Evolutionary conservation across 1,140 invertebrate genomes (phyloP).

Genomic region (Cyrtorhinus lividipennis): DNA sequence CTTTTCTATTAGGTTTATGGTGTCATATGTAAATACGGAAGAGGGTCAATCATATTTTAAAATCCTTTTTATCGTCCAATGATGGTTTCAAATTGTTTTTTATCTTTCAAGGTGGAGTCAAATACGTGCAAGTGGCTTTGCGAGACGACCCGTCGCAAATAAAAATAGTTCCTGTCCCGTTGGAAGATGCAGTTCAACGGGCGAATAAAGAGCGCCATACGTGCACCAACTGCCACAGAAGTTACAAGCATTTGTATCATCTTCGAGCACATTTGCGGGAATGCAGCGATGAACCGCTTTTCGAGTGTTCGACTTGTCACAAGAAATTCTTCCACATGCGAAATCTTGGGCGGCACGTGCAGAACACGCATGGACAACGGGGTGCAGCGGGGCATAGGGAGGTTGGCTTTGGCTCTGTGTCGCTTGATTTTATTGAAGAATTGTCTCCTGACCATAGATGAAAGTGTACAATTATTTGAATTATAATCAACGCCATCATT

Average conservation of each 20-base stretch:
- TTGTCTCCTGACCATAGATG: no score
- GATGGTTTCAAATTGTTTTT: no score
- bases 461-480: no score
- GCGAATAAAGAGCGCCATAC: constrained; percentile 11
- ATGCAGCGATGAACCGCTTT: constrained; percentile 24
- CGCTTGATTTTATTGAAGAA: no score
- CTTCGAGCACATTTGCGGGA: constrained; percentile 24
- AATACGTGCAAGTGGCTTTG: background rate
- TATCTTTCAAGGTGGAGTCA: no score
- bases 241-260: constrained; percentile 25
- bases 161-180: background rate
- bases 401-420: no score
- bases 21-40: no score
- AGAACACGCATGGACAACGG: constrained; percentile 21
- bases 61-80: no score
- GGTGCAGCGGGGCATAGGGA: no score
- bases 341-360: constrained; percentile 21
- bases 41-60: no score
- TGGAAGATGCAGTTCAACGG: background rate
- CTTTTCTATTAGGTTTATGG: no score
- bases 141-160: background rate
- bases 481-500: no score
- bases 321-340: constrained; percentile 19
- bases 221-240: constrained; percentile 24
- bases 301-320: constrained; percentile 29